Evolutionary conservation across 2,888 invertebrate genomes (phyloP).

Genomic region (Leptura quadrifasciata): DNA sequence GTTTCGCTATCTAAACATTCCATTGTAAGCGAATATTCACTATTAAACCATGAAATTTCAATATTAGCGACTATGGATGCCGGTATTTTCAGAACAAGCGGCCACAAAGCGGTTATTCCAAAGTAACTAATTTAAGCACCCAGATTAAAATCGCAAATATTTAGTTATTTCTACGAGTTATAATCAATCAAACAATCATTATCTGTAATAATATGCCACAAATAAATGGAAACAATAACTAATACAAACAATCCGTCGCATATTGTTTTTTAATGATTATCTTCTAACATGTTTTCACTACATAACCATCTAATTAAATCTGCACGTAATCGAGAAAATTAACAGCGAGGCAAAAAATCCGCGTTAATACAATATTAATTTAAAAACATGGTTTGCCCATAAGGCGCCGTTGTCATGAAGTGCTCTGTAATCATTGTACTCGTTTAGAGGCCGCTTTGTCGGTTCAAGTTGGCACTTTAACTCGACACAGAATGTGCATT

Average conservation of each 20-base stretch:
- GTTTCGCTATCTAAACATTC: no score
- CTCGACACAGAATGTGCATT: conserved; percentile 67
- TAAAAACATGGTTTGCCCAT: conserved; percentile 58
- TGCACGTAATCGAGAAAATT: conserved; percentile 54
- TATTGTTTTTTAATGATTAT: conserved; percentile 26
- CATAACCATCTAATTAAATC: conserved; percentile 58
- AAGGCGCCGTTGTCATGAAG: conserved; percentile 55
- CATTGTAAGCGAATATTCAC: no score
- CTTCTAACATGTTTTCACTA: conserved; percentile 18
- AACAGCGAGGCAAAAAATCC: conserved; percentile 51
- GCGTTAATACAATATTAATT: conserved; percentile 58
- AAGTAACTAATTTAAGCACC: background rate
- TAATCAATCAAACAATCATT: background rate
- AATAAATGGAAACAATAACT: conserved; percentile 25
- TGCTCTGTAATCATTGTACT: conserved; percentile 63
- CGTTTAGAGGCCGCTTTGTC: conserved; percentile 65
- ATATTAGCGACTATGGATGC: no score
- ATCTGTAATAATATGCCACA: background rate
- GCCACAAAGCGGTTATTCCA: background rate
- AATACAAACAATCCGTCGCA: conserved; percentile 14
- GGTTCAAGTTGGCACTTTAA: conserved; percentile 63
- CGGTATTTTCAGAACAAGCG: background rate
- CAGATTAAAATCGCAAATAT: background rate
- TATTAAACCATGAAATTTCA: no score
- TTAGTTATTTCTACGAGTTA: background rate